Percentiles rank a stretch among this genome's conserved stretches.
Conservation (phyloP, 2,888 invertebrate genomes). For the Mimumesa dahlbomi region DNA sequence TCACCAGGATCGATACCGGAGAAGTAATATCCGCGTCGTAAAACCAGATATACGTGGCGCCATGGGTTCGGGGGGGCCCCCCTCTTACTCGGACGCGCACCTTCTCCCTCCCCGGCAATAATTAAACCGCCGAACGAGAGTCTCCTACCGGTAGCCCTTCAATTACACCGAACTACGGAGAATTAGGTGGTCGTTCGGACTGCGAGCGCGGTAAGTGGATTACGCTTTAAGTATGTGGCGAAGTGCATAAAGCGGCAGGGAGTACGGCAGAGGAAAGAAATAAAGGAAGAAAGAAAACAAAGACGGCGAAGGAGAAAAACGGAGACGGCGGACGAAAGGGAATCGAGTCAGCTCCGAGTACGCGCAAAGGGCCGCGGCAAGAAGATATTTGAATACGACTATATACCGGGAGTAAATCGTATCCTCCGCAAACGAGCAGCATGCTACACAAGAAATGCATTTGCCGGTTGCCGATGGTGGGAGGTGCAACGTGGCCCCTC, state of each 20-base stretch:
- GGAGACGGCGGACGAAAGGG: slow-evolving; percentile 10
- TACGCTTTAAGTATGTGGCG: slow-evolving; percentile 36
- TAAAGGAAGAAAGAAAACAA: not conserved
- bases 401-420: slow-evolving; percentile 75
- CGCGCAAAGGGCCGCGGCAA: slow-evolving; percentile 43
- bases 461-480: slow-evolving; percentile 68
- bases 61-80: slow-evolving; percentile 6
- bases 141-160: slow-evolving; percentile 29
- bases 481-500: slow-evolving; percentile 36
- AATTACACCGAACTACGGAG: slow-evolving; percentile 32
- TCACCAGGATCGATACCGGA: not conserved
- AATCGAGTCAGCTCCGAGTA: too few relatives aligned
- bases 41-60: too few relatives aligned
- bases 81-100: not conserved
- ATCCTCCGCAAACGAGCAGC: slow-evolving; percentile 74
- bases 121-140: slow-evolving; percentile 48
- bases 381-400: slow-evolving; percentile 77
- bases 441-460: slow-evolving; percentile 79
- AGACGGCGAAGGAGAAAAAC: slow-evolving; percentile 5
- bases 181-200: slow-evolving; percentile 46
- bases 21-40: slow-evolving; percentile 7
- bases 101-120: slow-evolving; percentile 15
- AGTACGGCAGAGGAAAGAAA: not conserved
- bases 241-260: slow-evolving; percentile 12
- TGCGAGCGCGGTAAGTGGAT: slow-evolving; percentile 45